phyloP scores from a whole-genome alignment of 37 sponge, comb jelly and placozoan genomes.

The Chondrosia reniformis region DNA sequence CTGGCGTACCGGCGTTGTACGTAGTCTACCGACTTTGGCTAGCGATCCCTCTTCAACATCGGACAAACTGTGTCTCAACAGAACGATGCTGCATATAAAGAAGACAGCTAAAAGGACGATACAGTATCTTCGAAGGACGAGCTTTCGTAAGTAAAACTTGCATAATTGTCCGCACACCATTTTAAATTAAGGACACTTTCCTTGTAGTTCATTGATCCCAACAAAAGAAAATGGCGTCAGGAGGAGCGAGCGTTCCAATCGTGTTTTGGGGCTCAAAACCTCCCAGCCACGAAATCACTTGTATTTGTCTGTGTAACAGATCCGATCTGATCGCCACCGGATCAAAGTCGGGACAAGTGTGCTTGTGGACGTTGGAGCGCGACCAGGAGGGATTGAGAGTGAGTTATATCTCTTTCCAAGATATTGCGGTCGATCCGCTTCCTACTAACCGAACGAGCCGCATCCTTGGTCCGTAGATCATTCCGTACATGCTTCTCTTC shows the following conservation, averaged over 20 bases:
- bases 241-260: conserved; percentile 51
- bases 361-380: conserved; percentile 73
- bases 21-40: not conserved
- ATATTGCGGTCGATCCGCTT: not conserved
- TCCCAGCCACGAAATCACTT: conserved; percentile 70
- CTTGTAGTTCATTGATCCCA: too few relatives aligned
- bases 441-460: not conserved
- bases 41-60: not conserved
- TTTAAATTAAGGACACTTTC: too few relatives aligned
- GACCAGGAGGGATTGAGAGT: conserved; percentile 22
- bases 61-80: not conserved
- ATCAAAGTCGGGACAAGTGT: conserved; percentile 67
- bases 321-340: conserved; percentile 71
- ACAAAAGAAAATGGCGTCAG: conserved; percentile 18
- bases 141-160: conserved; percentile 6
- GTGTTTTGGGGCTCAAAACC: conserved; percentile 84
- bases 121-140: not conserved
- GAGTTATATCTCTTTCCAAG: not conserved
- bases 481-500: not conserved
- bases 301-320: conserved; percentile 49
- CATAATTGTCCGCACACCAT: not conserved
- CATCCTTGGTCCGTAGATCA: not conserved
- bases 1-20: not conserved
- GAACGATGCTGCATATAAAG: not conserved
- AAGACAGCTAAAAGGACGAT: not conserved